A percentile compares a stretch with the other conserved stretches of the same genome.
Evolutionary conservation across 2,888 invertebrate genomes (phyloP).

Genomic region (Netelia fuscicornis): DNA sequence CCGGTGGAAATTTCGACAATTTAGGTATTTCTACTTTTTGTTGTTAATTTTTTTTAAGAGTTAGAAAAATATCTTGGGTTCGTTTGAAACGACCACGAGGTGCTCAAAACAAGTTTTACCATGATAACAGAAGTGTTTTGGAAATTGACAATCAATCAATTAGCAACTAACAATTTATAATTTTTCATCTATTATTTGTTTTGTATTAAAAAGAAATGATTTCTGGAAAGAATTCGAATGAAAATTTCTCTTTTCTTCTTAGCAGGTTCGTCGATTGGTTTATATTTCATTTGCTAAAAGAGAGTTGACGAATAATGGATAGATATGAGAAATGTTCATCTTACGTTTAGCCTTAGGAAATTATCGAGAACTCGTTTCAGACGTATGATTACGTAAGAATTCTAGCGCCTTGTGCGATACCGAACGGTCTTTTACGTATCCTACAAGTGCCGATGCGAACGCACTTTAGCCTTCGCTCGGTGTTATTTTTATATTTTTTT

Average conservation of each 20-base stretch:
- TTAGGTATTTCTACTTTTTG: not conserved
- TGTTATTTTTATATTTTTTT: constrained; percentile 7
- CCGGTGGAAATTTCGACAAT: not conserved
- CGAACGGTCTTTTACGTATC: constrained; percentile 6
- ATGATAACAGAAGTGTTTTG: not conserved
- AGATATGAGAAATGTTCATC: not conserved
- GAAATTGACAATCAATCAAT: not conserved
- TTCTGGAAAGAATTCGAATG: not conserved
- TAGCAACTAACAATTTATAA: not conserved
- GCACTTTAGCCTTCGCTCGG: constrained; percentile 20
- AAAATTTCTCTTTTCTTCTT: not conserved
- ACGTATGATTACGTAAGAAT: constrained; percentile 62
- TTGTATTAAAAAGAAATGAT: not conserved
- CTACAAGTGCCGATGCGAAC: constrained; percentile 33
- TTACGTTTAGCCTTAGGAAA: constrained; percentile 25
- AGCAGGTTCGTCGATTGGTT: not conserved
- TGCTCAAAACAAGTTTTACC: not conserved
- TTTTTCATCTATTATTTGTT: not conserved
- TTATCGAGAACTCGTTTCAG: constrained; percentile 58
- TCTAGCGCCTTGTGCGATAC: constrained; percentile 54
- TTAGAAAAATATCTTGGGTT: not conserved
- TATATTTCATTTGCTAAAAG: not conserved
- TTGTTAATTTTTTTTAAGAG: not conserved
- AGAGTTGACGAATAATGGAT: not conserved
- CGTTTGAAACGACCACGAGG: not conserved